A percentile compares a stretch with the other conserved stretches of the same genome.
Evolutionary conservation across 2,797 vertebrate species (phyloP).

Genomic region (Simalia tracyae): DNA sequence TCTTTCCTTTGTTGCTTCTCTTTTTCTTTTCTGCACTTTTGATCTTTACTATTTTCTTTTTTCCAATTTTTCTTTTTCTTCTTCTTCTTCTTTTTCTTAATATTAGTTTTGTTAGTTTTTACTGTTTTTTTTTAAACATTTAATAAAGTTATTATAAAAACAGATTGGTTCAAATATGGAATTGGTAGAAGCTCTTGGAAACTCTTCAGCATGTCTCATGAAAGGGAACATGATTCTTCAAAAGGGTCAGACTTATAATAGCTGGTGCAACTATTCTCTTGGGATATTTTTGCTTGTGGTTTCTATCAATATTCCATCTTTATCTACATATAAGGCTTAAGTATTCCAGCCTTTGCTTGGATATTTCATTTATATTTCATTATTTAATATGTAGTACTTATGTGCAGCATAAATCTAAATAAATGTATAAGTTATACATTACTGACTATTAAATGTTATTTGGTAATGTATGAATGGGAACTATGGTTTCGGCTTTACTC

Average conservation of each 20-base stretch:
- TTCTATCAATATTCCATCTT: background rate
- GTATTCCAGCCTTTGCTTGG: background rate
- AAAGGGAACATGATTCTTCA: background rate
- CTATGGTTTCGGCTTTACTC: background rate
- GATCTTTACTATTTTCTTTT: too few relatives aligned
- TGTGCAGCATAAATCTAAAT: background rate
- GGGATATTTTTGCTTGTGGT: background rate
- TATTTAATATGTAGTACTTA: background rate
- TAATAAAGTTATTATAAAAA: too few relatives aligned
- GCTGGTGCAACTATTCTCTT: background rate
- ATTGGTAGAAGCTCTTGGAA: background rate
- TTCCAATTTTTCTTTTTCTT: too few relatives aligned
- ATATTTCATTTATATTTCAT: background rate
- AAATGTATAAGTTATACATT: background rate
- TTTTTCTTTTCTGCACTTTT: too few relatives aligned
- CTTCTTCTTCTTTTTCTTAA: too few relatives aligned
- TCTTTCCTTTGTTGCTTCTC: too few relatives aligned
- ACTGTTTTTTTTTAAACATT: too few relatives aligned
- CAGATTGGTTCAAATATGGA: background rate
- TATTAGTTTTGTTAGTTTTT: too few relatives aligned
- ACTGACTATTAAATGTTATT: background rate
- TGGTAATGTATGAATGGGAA: background rate
- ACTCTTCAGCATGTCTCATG: background rate
- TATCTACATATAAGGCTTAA: background rate
- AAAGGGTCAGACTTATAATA: background rate